Evolutionary conservation across 2,113 vertebrate species (phyloP).

Genomic region (Macrotis lagotis): DNA sequence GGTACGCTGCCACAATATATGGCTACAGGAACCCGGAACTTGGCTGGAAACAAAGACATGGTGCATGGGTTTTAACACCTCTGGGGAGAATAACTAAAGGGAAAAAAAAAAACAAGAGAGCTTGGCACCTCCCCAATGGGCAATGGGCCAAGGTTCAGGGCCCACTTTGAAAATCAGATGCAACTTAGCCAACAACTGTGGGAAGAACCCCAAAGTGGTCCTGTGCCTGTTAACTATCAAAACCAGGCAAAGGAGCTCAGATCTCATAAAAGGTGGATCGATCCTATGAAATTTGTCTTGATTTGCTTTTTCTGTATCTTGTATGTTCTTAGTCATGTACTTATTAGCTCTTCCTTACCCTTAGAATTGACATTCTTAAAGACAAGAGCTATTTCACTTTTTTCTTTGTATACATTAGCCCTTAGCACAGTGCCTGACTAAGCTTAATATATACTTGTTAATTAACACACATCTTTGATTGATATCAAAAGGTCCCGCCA

Average conservation of each 20-base stretch:
- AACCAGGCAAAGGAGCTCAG: not conserved
- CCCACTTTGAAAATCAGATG: not conserved
- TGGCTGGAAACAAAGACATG: constrained; percentile 60
- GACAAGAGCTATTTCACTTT: not conserved
- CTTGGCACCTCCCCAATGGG: not conserved
- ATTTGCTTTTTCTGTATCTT: not conserved
- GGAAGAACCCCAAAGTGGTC: not conserved
- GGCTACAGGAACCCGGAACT: constrained; percentile 33
- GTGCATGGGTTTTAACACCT: not conserved
- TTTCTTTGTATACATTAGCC: not conserved
- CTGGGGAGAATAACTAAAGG: not conserved
- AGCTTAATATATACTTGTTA: not conserved
- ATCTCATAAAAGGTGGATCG: not conserved
- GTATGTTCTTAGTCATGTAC: not conserved
- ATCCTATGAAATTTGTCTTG: not conserved
- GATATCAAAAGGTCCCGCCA: not conserved
- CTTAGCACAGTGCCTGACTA: not conserved
- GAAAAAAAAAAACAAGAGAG: not conserved
- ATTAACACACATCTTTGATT: too few species aligned
- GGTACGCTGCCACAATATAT: constrained; percentile 67
- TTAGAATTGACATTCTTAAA: not conserved
- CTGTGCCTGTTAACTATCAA: not conserved
- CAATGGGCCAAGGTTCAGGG: not conserved
- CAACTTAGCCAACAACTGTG: not conserved
- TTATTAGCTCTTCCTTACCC: not conserved